Conservation (phyloP, 2,888 invertebrate species). For the Slavum lentiscoides region DNA sequence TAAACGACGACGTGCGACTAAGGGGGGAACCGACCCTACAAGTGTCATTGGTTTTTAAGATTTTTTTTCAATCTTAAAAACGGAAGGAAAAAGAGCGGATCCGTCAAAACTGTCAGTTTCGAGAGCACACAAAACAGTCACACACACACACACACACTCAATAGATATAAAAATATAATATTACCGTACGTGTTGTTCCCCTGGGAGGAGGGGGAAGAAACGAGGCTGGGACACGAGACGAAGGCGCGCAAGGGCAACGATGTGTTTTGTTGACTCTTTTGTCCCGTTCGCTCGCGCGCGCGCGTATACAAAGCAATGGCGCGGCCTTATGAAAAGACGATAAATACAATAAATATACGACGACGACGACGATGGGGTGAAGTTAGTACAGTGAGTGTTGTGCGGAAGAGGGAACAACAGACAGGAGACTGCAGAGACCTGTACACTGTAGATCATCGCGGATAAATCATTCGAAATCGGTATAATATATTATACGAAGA, state of each 20-base stretch:
- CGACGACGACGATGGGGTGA: too few relatives aligned
- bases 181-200: neutral
- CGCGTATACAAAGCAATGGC: neutral
- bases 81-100: neutral
- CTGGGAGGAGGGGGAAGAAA: neutral
- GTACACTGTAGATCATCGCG: too few relatives aligned
- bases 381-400: too few relatives aligned
- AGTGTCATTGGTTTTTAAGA: constrained; percentile 35
- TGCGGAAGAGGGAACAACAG: too few relatives aligned
- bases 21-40: neutral
- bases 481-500: too few relatives aligned
- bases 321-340: too few relatives aligned
- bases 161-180: neutral
- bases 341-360: too few relatives aligned
- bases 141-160: neutral
- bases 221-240: too few relatives aligned
- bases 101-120: constrained; percentile 38
- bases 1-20: neutral
- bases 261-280: constrained; percentile 45
- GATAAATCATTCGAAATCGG: too few relatives aligned
- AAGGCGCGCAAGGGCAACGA: constrained; percentile 6
- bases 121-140: too few relatives aligned
- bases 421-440: too few relatives aligned
- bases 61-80: neutral
- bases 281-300: neutral